Conservation (phyloP, 2,888 invertebrate species). For the Eristalinus aeneus region DNA sequence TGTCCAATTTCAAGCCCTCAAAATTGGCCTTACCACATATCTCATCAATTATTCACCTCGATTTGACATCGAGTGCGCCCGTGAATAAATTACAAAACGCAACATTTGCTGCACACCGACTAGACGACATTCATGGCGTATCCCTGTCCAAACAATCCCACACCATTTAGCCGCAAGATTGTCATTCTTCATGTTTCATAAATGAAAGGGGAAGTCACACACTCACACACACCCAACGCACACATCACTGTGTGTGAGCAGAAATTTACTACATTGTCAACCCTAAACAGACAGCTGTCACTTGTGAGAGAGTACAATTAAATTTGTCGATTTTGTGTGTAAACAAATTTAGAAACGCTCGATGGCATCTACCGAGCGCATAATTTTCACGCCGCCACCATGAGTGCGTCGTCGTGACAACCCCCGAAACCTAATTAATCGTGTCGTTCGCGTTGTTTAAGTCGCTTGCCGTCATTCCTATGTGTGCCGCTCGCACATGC, state of each 20-base stretch:
- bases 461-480: too few species aligned
- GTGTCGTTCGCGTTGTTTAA: not conserved
- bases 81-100: not conserved
- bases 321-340: conserved; percentile 4
- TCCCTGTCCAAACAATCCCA: not conserved
- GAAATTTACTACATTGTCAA: not conserved
- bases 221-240: too few species aligned
- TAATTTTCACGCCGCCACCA: not conserved
- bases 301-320: conserved; percentile 1
- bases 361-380: not conserved
- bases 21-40: not conserved
- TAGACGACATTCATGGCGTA: not conserved
- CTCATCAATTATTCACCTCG: not conserved
- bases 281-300: conserved; percentile 22
- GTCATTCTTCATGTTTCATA: not conserved
- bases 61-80: not conserved
- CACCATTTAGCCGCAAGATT: not conserved
- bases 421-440: conserved; percentile 16
- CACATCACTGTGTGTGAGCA: not conserved
- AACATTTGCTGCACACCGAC: not conserved
- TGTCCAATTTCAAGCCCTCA: too few species aligned
- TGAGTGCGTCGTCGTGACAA: not conserved
- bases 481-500: too few species aligned
- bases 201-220: not conserved
- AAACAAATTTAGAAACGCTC: conserved; percentile 7